Percentiles rank a stretch among this genome's conserved stretches.
Evolutionary conservation across 1,140 invertebrate genomes (phyloP).

Genomic region (Luehdorfia chinensis): DNA sequence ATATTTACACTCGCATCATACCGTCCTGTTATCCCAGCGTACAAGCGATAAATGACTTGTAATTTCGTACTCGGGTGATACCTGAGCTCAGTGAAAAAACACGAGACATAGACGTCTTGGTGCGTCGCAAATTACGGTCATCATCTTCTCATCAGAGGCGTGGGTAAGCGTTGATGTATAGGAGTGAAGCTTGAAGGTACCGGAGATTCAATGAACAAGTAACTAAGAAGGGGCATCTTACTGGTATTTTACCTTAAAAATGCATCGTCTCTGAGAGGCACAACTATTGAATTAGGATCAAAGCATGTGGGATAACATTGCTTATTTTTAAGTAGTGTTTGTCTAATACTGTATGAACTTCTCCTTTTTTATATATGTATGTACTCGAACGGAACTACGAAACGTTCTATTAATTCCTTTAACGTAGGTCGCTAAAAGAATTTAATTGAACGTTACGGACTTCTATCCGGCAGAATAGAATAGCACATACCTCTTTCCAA

Average conservation of each 20-base stretch:
- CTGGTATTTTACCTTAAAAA: not conserved
- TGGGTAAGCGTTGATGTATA: slow-evolving; percentile 71
- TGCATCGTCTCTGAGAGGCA: slow-evolving; percentile 20
- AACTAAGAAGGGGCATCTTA: slow-evolving; percentile 19
- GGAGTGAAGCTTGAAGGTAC: slow-evolving; percentile 47
- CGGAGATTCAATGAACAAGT: slow-evolving; percentile 32
- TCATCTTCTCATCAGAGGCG: slow-evolving; percentile 74
- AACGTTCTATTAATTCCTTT: too few species aligned
- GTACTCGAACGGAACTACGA: too few species aligned
- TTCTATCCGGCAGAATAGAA: too few species aligned
- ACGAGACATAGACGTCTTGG: slow-evolving; percentile 74
- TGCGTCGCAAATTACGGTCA: slow-evolving; percentile 75
- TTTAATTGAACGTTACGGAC: too few species aligned
- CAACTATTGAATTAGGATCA: too few species aligned
- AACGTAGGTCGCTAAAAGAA: too few species aligned
- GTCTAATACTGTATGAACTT: too few species aligned
- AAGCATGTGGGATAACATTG: too few species aligned
- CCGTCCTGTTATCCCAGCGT: slow-evolving; percentile 43
- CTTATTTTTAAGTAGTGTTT: too few species aligned
- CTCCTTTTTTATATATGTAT: too few species aligned
- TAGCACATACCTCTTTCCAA: too few species aligned
- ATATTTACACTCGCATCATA: slow-evolving; percentile 50
- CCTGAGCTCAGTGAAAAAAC: slow-evolving; percentile 71
- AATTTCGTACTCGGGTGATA: slow-evolving; percentile 71
- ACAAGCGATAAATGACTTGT: slow-evolving; percentile 69